Evolutionary conservation across 2,797 vertebrate species (phyloP), one percentile per base, ranked within the genome.

Genomic region (Carapus acus): DNA sequence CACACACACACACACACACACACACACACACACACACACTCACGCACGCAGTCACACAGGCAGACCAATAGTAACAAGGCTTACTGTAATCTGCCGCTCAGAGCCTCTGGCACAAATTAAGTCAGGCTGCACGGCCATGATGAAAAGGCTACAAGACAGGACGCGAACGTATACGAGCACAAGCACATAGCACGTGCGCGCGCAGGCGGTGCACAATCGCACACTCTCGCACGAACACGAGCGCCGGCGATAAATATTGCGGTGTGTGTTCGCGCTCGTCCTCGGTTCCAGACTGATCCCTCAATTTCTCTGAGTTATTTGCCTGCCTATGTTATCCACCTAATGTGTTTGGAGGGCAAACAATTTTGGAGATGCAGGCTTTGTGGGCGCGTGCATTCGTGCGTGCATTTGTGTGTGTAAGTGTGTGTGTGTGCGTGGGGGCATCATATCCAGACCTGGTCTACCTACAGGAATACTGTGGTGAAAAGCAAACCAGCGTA

Each of bases 31-130:
- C 23, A 63, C 39, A 58, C 36, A 49, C 17, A 53, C 27, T 52
- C 19, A 52, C 8, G n/a, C n/a, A n/a, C n/a, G n/a, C n/a, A 33
- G 15, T 24, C 23, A 36, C 43, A 36, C 31, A 45, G 18, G 44
- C 39, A 54, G 31, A 34, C 18, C 4, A 21, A 56, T 27, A 49
- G 44, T 62, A 51, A 59, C 43, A 22, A 21, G 49, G 59, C 39
- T 82, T 78, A 79, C 58, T 68, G 62, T 81, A 81, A 85, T 82
- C 77, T 79, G 71, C 54, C 48, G 58, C 53, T 62, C 40, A 62
- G 59, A 72, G 71, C 71, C 62, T 77, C 52, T 61, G 64, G 69
- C 67, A 60, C 58, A 69, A 58, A 73, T 76, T 43, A 74, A 79
- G 67, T 78, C 69, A 69, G 64, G 63, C 58, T 56, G 56, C 50